Evolutionary conservation across 2,888 invertebrate species (phyloP), one percentile per base, ranked within the genome.

Genomic region (Nymphalis urticae): DNA sequence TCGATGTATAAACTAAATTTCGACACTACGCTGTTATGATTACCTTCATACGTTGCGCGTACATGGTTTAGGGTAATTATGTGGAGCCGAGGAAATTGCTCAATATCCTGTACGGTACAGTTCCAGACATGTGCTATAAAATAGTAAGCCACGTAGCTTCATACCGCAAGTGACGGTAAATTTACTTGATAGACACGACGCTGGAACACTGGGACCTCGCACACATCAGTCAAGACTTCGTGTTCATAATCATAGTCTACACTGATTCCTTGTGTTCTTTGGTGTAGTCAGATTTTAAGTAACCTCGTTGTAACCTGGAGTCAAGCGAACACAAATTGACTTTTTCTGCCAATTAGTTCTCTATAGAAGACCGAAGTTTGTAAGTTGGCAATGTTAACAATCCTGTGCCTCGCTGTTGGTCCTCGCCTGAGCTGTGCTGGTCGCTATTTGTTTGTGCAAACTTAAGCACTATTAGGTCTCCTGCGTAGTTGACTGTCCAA

Each of bases 21-120:
- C 13, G 51, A 53, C 51, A 21, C 24, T 24, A 21, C 21, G 10
- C 21, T 21, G 21, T 53, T 21, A 53, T 21, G 21, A 53, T 53
- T 21, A 13, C 7, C 42, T 42, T 42, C 8, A 51, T 21, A 51
- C 51, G 51, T 51, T 51, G 24, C 54, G 32, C 16, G 32, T 27
- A 56, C 27, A 54, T 47, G 24, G 61, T 21, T 66, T 54, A 61
- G 32, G 61, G 61, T 66, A 66, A 66, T 66, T 66, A 62, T 77
- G 75, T 71, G 74, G 76, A 75, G 71, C 74, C 71, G 71, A 81
- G 82, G 83, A 85, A 85, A 85, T 86, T 84, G 85, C 83, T 82
- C 83, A 82, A 86, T 85, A 86, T 87, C 83, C 85, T 79, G 75
- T 76, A 64, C 62, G 69, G 70, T 71, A 56, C 27, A n/a, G 50